Percentiles rank a stretch among this genome's conserved stretches.
These are phyloP conservation scores for Acyrthosiphon pisum DNA, from an alignment of 1,140 invertebrate genomes.

Conservation along the genomic window DNA sequence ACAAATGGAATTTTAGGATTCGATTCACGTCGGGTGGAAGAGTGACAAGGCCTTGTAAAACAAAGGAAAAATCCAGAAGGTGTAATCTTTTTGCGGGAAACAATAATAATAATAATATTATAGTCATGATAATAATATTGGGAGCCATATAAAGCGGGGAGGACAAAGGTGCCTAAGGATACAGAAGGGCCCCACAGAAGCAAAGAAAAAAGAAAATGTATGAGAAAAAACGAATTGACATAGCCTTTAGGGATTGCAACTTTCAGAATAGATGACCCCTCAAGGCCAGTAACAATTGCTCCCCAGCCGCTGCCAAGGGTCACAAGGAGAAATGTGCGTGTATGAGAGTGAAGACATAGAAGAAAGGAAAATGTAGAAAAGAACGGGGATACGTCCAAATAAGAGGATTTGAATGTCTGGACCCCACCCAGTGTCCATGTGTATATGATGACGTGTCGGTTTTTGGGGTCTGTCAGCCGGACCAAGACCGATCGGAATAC, in stretches of 20 bases:
- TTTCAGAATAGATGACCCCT: slow-evolving; percentile 57
- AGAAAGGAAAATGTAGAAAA: slow-evolving; percentile 56
- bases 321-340: slow-evolving; percentile 21
- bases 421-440: slow-evolving; percentile 46
- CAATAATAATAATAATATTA: slow-evolving; percentile 46
- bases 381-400: slow-evolving; percentile 55
- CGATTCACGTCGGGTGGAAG: slow-evolving; percentile 46
- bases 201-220: slow-evolving; percentile 38
- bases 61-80: slow-evolving; percentile 53
- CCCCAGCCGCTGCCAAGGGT: slow-evolving; percentile 54
- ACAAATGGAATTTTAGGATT: slow-evolving; percentile 36
- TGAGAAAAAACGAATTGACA: slow-evolving; percentile 56
- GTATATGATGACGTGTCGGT: slow-evolving; percentile 57
- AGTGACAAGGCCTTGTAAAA: slow-evolving; percentile 49
- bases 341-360: slow-evolving; percentile 18
- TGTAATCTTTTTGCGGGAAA: slow-evolving; percentile 45
- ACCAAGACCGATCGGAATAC: slow-evolving; percentile 57
- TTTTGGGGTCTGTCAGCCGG: slow-evolving; percentile 56
- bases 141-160: slow-evolving; percentile 34
- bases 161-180: slow-evolving; percentile 52
- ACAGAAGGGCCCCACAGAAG: background rate
- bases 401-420: slow-evolving; percentile 57
- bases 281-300: slow-evolving; percentile 57
- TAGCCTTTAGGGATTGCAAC: slow-evolving; percentile 57
- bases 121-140: slow-evolving; percentile 37